Percentiles rank a stretch among this genome's conserved stretches.
Evolutionary conservation across 2,888 invertebrate species (phyloP).

Genomic region (Sminthurinus aureus): DNA sequence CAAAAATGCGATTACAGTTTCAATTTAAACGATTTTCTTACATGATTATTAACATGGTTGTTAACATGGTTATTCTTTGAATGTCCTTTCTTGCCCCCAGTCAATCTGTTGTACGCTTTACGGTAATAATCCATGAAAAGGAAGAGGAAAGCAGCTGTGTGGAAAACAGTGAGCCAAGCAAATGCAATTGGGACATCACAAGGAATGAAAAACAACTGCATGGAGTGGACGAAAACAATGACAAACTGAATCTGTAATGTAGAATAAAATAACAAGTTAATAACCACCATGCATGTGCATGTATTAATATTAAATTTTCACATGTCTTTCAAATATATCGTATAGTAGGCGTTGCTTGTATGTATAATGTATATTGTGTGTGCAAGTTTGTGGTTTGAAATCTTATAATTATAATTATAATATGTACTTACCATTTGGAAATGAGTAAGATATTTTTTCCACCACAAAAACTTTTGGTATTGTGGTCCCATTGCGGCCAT

Average conservation of each 20-base stretch:
- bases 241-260: slow-evolving; percentile 81
- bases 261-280: neutral
- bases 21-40: neutral
- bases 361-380: neutral
- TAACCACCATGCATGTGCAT: neutral
- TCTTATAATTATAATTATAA: neutral
- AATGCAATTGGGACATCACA: slow-evolving; percentile 80
- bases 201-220: slow-evolving; percentile 86
- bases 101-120: slow-evolving; percentile 70
- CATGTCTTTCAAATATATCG: neutral
- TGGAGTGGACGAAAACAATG: slow-evolving; percentile 88
- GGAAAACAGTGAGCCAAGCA: slow-evolving; percentile 63
- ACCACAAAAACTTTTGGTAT: slow-evolving; percentile 87
- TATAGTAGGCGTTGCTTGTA: neutral
- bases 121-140: slow-evolving; percentile 95
- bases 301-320: neutral
- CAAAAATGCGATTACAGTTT: neutral
- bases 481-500: slow-evolving; percentile 91
- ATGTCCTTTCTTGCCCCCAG: neutral
- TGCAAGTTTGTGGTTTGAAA: neutral
- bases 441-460: slow-evolving; percentile 95
- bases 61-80: neutral
- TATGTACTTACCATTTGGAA: slow-evolving; percentile 82
- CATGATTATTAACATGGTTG: too few relatives aligned
- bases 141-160: slow-evolving; percentile 95